Conservation (phyloP, 2,888 invertebrate species). For the Sarcophaga rosellei region DNA sequence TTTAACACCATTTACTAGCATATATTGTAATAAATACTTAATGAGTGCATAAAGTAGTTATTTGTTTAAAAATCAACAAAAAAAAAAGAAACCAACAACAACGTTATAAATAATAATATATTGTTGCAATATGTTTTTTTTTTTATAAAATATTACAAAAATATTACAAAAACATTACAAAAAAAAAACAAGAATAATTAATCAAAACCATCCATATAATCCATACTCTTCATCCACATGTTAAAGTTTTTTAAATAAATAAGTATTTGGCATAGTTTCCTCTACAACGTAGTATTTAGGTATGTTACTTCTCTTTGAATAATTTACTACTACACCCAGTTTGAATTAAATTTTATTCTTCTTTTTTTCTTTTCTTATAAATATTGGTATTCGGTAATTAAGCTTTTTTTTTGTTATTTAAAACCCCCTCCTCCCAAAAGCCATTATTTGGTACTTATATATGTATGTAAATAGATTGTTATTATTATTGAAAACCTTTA, state of each 20-base stretch:
- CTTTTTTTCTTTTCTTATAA: neutral
- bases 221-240: slow-evolving; percentile 49
- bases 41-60: neutral
- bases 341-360: neutral
- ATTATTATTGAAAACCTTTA: no score
- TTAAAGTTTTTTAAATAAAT: slow-evolving; percentile 31
- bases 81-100: slow-evolving; percentile 3
- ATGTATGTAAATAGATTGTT: no score
- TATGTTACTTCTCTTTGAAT: slow-evolving; percentile 59
- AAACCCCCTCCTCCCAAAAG: neutral
- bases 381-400: neutral
- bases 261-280: slow-evolving; percentile 58
- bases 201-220: neutral
- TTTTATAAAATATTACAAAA: no score
- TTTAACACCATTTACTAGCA: neutral
- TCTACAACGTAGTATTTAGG: slow-evolving; percentile 65
- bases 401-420: slow-evolving; percentile 20
- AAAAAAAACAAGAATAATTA: slow-evolving; percentile 24
- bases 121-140: slow-evolving; percentile 10
- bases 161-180: slow-evolving; percentile 9
- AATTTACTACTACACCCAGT: slow-evolving; percentile 4
- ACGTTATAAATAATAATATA: neutral
- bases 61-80: slow-evolving; percentile 5
- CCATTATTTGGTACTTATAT: no score
- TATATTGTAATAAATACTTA: neutral